Evolutionary conservation across 2,797 vertebrate genomes (phyloP), one percentile per base, ranked within the genome.

Genomic region (Paedocypris micromegethes): DNA sequence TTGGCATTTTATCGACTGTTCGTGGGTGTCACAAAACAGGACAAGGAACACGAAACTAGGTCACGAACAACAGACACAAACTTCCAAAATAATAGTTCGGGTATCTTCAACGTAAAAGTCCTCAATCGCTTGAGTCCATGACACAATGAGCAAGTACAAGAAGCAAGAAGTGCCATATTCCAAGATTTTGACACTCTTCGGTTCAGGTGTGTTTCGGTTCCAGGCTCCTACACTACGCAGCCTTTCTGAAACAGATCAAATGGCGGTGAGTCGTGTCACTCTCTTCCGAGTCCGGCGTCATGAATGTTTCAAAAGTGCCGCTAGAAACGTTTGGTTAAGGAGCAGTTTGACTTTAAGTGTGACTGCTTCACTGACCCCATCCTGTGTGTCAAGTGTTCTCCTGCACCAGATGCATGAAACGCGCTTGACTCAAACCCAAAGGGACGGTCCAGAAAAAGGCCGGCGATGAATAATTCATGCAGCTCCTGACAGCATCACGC

Each of bases 401-500:
- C 64, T 41, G 6, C 23, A 64, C 40, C 53, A 58, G 53, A 50
- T 45, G 57, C 59, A 70, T 45, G 60, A 57, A 50, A 23, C 40
- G 23, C 23, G 23, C 9, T 9, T 4, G 47, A 44, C 23, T 66
- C 9, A 44, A 60, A 56, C 48, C 40, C 47, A 58, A n/a, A 23
- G 23, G 23, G 23, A 23, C 23, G 23, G 1, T 23, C 23, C 23
- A 23, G 23, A 23, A 23, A 53, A 74, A 73, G 55, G 60, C 65
- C 53, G 41, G 56, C 70, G 64, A 76, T 78, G 60, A 77, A 75
- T 78, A 78, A 77, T 80, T 72, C 70, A 81, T 62, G n/a, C 49
- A 72, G 65, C 65, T 71, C 43, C 50, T 74, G 67, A 71, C 71
- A 76, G 66, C 66, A 75, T 79, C 70, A 78, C 57, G 73, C 76